phyloP scores from a whole-genome alignment of 2,113 vertebrate species.

The Chrysemys picta region DNA sequence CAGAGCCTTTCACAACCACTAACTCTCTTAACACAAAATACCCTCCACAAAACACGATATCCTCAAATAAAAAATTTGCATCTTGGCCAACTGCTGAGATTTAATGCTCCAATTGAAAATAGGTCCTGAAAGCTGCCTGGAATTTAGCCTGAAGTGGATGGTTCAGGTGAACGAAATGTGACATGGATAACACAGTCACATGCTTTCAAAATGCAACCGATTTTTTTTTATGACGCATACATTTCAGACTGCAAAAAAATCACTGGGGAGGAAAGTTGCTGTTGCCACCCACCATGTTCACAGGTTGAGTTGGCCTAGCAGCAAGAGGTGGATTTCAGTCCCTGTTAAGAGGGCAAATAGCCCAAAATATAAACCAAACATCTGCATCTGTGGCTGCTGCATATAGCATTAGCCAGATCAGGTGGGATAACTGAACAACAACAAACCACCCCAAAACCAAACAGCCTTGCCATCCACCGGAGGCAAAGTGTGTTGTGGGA shows the following conservation, averaged over 20 bases:
- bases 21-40: not conserved
- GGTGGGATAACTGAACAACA: slow-evolving; percentile 33
- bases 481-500: slow-evolving; percentile 66
- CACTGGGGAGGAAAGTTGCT: not conserved
- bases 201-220: not conserved
- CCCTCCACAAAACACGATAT: not conserved
- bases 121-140: not conserved
- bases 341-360: slow-evolving; percentile 24
- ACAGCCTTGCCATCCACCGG: slow-evolving; percentile 3
- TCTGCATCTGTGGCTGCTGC: slow-evolving; percentile 15
- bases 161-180: slow-evolving; percentile 14
- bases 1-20: not conserved
- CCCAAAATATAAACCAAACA: slow-evolving; percentile 51
- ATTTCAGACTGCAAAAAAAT: slow-evolving; percentile 23
- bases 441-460: not conserved
- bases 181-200: not conserved
- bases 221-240: not conserved
- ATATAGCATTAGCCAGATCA: slow-evolving; percentile 33
- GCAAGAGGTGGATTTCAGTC: slow-evolving; percentile 52
- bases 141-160: not conserved
- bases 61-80: not conserved
- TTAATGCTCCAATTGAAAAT: not conserved
- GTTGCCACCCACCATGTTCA: not conserved
- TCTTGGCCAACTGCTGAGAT: not conserved
- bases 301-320: slow-evolving; percentile 45